Conservation (phyloP, 2,888 invertebrate species). For the Eulithis testata region DNA sequence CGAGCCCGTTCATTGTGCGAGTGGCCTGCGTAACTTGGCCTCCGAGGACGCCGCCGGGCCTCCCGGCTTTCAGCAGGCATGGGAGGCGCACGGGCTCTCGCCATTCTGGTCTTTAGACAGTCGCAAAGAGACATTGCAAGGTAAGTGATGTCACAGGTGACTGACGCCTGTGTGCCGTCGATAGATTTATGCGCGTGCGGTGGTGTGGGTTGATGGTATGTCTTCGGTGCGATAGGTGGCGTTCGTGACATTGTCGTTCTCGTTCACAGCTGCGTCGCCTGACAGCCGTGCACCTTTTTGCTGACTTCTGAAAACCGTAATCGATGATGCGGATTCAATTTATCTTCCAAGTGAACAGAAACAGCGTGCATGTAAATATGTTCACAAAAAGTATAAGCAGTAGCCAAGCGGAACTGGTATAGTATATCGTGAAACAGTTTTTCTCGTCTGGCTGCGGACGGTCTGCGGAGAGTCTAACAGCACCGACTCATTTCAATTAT, state of each 20-base stretch:
- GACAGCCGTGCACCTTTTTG: conserved; percentile 5
- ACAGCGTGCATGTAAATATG: conserved; percentile 15
- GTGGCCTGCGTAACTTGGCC: conserved; percentile 48
- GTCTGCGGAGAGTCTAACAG: conserved; percentile 6
- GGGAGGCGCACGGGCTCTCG: conserved; percentile 33
- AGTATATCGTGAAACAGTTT: conserved; percentile 10
- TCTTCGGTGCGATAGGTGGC: conserved; percentile 50
- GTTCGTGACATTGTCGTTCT: conserved; percentile 19
- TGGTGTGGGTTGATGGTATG: conserved; percentile 47
- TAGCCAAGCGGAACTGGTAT: conserved; percentile 9
- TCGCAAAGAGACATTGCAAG: conserved; percentile 48
- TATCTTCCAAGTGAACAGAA: conserved; percentile 7
- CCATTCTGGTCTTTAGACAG: conserved; percentile 22
- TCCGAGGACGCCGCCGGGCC: conserved; percentile 13
- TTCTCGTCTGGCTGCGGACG: neutral
- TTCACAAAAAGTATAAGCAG: conserved; percentile 8
- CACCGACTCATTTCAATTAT: conserved; percentile 15
- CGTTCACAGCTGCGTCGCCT: conserved; percentile 1
- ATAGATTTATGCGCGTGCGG: conserved; percentile 49
- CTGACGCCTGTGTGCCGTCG: conserved; percentile 45
- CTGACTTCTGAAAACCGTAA: conserved; percentile 14
- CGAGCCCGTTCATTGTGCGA: conserved; percentile 56
- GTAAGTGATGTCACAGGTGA: conserved; percentile 53
- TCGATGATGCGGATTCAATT: conserved; percentile 14
- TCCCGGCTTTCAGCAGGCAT: neutral